Evolutionary conservation across 2,797 vertebrate genomes (phyloP), one percentile per base, ranked within the genome.

Genomic region (Anomalospiza imberbis): DNA sequence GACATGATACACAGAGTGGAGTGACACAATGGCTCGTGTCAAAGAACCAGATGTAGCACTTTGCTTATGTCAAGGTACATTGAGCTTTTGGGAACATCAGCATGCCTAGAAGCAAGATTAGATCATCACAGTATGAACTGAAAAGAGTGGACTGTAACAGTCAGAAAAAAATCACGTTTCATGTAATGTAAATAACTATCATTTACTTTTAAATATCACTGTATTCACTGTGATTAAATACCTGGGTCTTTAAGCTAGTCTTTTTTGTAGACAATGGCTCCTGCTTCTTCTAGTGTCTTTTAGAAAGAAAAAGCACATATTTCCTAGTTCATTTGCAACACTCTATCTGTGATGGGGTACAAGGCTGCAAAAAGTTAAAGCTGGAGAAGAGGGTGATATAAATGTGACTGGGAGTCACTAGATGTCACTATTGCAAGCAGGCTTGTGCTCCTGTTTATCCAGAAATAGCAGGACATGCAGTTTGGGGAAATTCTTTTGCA

Each of bases 31-130:
- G 67, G 74, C 75, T 88, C 4, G 3, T 90, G 91, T 89, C 92
- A 96, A 80, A 74, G 80, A 89, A 87, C 47, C 84, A 90, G 74
- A 45, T 67, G 36, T 44, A 93, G 67, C 61, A 83, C 55, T 95
- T 94, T 81, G 82, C 50, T 28, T 80, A 45, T 70, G 89, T 91
- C 94, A 94, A 87, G 85, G 82, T 91, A 92, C 90, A 70, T 25
- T 74, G 80, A 93, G 89, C 78, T 93, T 85, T 73, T 48, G 67
- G 74, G 89, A 94, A 85, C 9, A 2, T 87, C 50, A 62, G 17
- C 54, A 32, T 71, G 78, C 85, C 90, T 65, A 21, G 77, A 73
- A 95, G 91, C 71, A 80, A 32, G 50, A 78, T 66, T 36, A 85
- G 88, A 75, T 50, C 76, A 80, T 47, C 54, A 44, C 53, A 42